Base-by-base conservation (phyloP, 2,888 invertebrate species). In the Sarcophaga carnaria region DNA sequence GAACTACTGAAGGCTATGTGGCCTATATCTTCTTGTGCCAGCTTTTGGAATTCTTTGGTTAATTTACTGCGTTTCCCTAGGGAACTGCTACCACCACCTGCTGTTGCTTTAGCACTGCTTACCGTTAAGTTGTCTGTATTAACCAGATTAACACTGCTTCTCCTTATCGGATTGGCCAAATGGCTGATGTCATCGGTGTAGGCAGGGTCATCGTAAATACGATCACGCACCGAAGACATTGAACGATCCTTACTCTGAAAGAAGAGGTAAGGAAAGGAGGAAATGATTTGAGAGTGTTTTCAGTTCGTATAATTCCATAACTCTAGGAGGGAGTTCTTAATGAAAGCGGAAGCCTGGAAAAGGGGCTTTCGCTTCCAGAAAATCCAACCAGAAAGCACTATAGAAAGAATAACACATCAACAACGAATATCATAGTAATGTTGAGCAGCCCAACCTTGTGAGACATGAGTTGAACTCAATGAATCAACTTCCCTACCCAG, bases 121-220 rank as follows among this genome's bases (percentile, higher is more conserved):
- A 89, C 88, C 14, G 77, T 88, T 88, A 75, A 88, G 79, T 66
- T 89, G 20, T 90, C 88, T 0, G 87, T 37, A 11, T 88, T 83
- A 25, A 89, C 88, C 10, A 88, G 90, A 10, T 91, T 91, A 27
- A 89, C 89, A 69, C 89, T 89, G 80, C 88, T 89, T n/a, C 91
- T 90, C 0, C 93, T 91, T 82, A 93, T 71, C 1, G 93, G 93
- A 79, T 93, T 92, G 14, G 93, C 93, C 88, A 94, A 88, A 87
- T 94, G 93, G 66, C 93, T 93, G 47, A 94, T 93, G 84, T 94
- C 93, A 75, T 93, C 93, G 0, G 93, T 94, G 83, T 93, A 94
- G 60, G 93, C 93, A 12, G 93, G 93, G 89, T 94, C 93, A 88
- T 93, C 93, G 66, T 92, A 92, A 86, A 93, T 93, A 54, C 93